phyloP scores from a whole-genome alignment of 2,113 vertebrate genomes.

The Sylvietta virens region DNA sequence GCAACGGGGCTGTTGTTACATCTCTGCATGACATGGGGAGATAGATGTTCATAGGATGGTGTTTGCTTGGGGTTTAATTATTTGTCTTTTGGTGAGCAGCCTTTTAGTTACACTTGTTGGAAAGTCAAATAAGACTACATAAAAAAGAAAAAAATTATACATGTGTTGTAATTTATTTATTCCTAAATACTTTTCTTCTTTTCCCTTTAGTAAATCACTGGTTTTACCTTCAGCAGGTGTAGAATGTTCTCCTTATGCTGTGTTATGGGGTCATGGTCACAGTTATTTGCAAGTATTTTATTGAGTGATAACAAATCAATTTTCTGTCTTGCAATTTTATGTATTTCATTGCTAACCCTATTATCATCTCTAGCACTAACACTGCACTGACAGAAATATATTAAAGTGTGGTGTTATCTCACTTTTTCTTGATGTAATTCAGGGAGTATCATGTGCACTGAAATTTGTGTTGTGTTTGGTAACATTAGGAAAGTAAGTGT shows the following conservation, averaged over 20 bases:
- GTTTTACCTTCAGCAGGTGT: background rate
- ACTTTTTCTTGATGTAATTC: background rate
- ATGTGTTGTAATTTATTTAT: background rate
- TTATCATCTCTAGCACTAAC: background rate
- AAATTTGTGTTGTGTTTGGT: background rate
- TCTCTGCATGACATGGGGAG: background rate
- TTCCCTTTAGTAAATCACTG: background rate
- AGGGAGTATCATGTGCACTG: rapidly evolving
- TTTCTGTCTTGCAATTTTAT: background rate
- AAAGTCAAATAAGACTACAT: background rate
- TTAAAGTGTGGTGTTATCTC: background rate
- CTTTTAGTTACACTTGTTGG: background rate
- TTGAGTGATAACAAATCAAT: background rate
- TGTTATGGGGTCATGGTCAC: background rate
- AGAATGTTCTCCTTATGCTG: background rate
- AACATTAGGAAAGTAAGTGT: background rate
- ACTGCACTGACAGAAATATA: background rate
- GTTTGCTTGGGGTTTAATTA: background rate
- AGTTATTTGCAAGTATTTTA: background rate
- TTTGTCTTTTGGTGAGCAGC: background rate
- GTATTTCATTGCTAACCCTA: background rate
- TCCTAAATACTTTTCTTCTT: background rate
- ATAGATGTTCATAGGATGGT: background rate
- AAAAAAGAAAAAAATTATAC: background rate
- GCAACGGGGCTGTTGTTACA: background rate